A percentile compares a stretch with the other conserved stretches of the same genome.
These are phyloP conservation scores for Trachelus troglodyta DNA, from an alignment of 2,888 invertebrate genomes.

Conservation along the genomic window DNA sequence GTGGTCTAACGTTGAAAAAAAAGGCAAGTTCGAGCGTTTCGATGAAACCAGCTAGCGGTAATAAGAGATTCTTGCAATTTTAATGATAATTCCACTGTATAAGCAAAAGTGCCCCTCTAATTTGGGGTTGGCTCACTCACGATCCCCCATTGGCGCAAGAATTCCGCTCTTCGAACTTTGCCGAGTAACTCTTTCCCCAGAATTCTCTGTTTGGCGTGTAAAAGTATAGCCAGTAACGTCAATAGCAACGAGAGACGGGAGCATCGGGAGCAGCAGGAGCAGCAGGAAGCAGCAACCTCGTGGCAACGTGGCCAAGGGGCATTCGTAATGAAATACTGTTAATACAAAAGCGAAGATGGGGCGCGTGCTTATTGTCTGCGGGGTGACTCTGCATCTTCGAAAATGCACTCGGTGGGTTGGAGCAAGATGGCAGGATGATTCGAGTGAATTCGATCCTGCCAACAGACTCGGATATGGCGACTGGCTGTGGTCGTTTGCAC, in stretches of 20 bases:
- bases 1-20: no score
- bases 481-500: constrained; percentile 6
- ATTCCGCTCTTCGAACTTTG: neutral
- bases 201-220: no score
- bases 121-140: neutral
- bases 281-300: neutral
- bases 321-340: constrained; percentile 41
- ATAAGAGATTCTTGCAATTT: constrained; percentile 3
- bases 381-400: constrained; percentile 36
- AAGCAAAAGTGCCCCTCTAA: no score
- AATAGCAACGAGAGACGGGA: no score
- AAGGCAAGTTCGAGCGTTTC: no score
- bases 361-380: constrained; percentile 10
- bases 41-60: no score
- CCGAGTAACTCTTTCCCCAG: neutral
- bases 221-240: no score
- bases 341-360: constrained; percentile 25
- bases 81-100: neutral
- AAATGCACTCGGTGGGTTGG: no score
- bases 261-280: no score
- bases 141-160: neutral
- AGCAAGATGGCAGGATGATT: no score
- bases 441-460: no score
- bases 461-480: neutral
- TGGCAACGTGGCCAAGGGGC: constrained; percentile 29